phyloP scores from a whole-genome alignment of 2,888 invertebrate species.

The Clistopyga incitator region DNA sequence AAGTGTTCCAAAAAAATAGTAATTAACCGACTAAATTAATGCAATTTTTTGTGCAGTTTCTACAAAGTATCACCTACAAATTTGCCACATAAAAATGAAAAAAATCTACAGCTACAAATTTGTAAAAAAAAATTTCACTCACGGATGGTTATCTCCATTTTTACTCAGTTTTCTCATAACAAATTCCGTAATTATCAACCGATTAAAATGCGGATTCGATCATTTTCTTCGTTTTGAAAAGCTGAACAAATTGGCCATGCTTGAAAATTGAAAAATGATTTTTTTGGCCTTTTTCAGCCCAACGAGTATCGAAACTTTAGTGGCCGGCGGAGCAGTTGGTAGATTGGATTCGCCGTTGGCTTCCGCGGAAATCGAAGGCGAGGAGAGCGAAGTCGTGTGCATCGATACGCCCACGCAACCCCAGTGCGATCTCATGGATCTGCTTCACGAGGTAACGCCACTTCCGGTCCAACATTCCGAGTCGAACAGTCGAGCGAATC shows the following conservation, averaged over 20 bases:
- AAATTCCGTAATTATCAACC: background rate
- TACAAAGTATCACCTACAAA: too few relatives aligned
- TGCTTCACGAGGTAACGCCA: conserved; percentile 89
- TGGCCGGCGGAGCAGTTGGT: conserved; percentile 86
- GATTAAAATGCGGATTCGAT: background rate
- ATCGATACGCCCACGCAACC: conserved; percentile 91
- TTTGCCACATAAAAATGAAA: too few relatives aligned
- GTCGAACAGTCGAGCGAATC: conserved; percentile 76
- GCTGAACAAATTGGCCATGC: too few relatives aligned
- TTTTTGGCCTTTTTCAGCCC: too few relatives aligned
- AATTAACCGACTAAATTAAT: background rate
- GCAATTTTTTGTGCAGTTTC: too few relatives aligned
- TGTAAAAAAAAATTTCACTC: too few relatives aligned
- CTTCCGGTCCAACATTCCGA: conserved; percentile 83
- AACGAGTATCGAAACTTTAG: conserved; percentile 81
- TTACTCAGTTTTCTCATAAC: background rate
- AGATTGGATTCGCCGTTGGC: conserved; percentile 87
- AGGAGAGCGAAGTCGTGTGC: conserved; percentile 91
- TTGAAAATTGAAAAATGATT: too few relatives aligned
- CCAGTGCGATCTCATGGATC: conserved; percentile 88
- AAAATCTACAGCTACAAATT: too few relatives aligned
- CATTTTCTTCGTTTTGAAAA: background rate
- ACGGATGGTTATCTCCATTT: too few relatives aligned
- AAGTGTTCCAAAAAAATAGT: too few relatives aligned
- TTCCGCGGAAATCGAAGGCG: conserved; percentile 93